These are phyloP conservation scores for Fulica atra DNA, from an alignment of 2,113 vertebrate genomes.

Conservation along the genomic window DNA sequence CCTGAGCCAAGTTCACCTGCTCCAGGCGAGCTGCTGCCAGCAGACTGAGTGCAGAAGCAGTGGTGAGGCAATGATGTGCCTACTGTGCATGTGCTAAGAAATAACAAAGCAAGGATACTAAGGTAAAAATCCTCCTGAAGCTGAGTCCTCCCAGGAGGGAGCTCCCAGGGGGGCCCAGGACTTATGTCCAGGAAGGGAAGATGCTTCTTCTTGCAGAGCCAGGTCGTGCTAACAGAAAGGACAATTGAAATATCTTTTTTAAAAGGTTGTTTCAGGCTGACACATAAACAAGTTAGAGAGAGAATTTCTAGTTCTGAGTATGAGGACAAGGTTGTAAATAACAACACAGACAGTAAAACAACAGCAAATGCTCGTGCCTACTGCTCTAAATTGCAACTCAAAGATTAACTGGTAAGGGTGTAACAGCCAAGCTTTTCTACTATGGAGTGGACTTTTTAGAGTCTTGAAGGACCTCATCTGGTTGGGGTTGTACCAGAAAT, in stretches of 20 bases:
- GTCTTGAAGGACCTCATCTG: background rate
- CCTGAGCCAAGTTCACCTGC: background rate
- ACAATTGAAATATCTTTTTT: background rate
- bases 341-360: background rate
- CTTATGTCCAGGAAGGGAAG: background rate
- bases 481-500: background rate
- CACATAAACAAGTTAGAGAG: background rate
- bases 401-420: background rate
- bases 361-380: background rate
- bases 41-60: background rate
- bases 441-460: background rate
- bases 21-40: background rate
- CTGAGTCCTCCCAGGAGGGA: background rate
- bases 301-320: background rate
- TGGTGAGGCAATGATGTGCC: background rate
- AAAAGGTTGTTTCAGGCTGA: background rate
- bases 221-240: background rate
- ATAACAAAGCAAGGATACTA: background rate
- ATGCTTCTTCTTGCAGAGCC: background rate
- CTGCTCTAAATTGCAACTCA: background rate
- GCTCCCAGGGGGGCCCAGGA: background rate
- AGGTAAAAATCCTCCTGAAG: background rate
- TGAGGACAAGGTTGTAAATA: conserved; percentile 5
- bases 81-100: background rate
- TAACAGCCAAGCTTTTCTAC: background rate